Conservation (phyloP, 2,797 vertebrate genomes). For the Amblyraja radiata region DNA sequence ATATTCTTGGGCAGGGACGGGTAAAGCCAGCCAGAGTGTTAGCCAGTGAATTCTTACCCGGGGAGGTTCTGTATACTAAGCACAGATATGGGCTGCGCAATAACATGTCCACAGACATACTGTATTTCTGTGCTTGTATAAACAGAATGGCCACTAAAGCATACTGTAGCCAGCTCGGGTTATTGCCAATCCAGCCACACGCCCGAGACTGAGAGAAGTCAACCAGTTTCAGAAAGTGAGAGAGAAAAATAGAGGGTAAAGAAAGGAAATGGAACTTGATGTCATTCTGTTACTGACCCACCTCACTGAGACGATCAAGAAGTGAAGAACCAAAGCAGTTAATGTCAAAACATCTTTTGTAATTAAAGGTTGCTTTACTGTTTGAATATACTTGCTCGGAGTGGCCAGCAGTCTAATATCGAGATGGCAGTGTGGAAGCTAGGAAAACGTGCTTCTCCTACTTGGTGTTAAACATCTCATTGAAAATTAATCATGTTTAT, state of each 20-base stretch:
- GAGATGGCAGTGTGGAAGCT: neutral
- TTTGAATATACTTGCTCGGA: neutral
- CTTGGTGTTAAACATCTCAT: conserved; percentile 70
- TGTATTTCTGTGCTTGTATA: neutral
- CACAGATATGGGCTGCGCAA: neutral
- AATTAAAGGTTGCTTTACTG: conserved; percentile 17
- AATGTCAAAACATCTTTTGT: neutral
- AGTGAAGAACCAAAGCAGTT: neutral
- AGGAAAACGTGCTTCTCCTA: neutral
- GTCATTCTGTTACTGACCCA: neutral
- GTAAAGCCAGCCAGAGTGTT: neutral
- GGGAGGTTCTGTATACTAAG: no score
- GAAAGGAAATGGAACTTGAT: neutral
- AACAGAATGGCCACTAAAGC: neutral
- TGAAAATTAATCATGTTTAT: conserved; percentile 96
- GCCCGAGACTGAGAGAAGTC: neutral
- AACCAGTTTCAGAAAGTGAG: neutral
- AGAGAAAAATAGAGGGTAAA: neutral
- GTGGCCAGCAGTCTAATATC: neutral
- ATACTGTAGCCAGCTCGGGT: neutral
- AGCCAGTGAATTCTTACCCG: neutral
- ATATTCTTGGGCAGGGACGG: neutral
- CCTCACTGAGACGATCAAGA: neutral
- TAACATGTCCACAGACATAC: neutral
- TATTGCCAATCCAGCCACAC: neutral